Evolutionary conservation across 2,888 invertebrate genomes (phyloP).

Genomic region (Sipha maydis): DNA sequence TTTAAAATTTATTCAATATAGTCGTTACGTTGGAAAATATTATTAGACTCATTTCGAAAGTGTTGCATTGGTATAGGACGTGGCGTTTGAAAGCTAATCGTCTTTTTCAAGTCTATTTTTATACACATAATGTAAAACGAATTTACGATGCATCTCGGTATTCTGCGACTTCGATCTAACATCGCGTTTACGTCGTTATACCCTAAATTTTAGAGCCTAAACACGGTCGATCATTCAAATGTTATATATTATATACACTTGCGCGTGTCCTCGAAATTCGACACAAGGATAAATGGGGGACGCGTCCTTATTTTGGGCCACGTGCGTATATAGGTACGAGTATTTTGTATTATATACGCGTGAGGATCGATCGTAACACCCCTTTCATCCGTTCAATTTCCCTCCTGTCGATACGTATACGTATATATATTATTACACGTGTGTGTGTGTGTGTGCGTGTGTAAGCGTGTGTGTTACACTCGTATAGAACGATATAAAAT

Average conservation of each 20-base stretch:
- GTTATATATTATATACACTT: background rate
- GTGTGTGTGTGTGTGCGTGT: background rate
- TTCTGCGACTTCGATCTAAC: too few species aligned
- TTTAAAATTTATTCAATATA: too few species aligned
- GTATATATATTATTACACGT: background rate
- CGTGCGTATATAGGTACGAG: background rate
- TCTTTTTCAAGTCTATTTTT: too few species aligned
- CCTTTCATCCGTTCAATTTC: constrained; percentile 1
- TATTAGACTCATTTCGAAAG: too few species aligned
- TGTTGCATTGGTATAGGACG: too few species aligned
- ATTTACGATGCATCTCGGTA: too few species aligned
- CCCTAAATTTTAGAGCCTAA: too few species aligned
- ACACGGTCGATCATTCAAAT: background rate
- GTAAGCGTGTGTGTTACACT: background rate
- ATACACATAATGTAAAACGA: too few species aligned
- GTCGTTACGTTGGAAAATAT: too few species aligned
- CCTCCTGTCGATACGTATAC: constrained; percentile 1
- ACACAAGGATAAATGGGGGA: background rate
- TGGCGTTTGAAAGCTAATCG: too few species aligned
- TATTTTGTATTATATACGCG: too few species aligned
- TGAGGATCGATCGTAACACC: constrained; percentile 2
- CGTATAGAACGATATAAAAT: constrained; percentile 13
- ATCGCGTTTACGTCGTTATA: too few species aligned
- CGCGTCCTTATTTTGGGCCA: constrained; percentile 18
- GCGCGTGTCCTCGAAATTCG: background rate